Evolutionary conservation across 2,113 vertebrate genomes (phyloP).

Genomic region (Macaca mulatta): DNA sequence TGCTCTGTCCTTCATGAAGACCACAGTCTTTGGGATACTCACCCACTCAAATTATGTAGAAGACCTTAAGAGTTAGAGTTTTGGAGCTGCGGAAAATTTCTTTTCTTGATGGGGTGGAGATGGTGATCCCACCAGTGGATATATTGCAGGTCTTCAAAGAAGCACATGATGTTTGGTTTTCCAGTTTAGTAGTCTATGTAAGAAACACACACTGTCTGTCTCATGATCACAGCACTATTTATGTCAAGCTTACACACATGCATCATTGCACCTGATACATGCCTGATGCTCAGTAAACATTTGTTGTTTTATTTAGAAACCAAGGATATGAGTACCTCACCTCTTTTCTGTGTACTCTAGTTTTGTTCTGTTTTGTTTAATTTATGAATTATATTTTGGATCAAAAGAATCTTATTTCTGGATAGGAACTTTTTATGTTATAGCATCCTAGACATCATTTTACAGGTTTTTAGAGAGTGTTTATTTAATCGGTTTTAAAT

Average conservation of each 20-base stretch:
- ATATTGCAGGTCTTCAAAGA: not conserved
- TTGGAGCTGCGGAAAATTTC: not conserved
- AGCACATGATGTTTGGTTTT: not conserved
- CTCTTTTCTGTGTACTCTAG: not conserved
- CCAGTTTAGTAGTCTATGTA: not conserved
- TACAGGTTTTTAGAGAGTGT: not conserved
- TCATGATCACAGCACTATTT: not conserved
- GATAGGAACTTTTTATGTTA: not conserved
- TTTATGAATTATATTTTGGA: not conserved
- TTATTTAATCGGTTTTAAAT: constrained; percentile 6
- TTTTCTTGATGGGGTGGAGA: not conserved
- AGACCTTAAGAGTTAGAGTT: not conserved
- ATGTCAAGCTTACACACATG: not conserved
- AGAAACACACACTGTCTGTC: not conserved
- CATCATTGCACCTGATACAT: not conserved
- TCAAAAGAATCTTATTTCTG: constrained; percentile 9
- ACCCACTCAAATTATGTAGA: not conserved
- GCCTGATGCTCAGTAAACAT: not conserved
- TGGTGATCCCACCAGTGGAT: not conserved
- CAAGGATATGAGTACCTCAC: not conserved
- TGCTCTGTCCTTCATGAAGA: not conserved
- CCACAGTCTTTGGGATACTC: not conserved
- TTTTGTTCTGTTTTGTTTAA: constrained; percentile 35
- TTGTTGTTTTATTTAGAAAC: constrained; percentile 2
- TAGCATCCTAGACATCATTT: not conserved